These are phyloP conservation scores for Pollenia angustigena DNA, from an alignment of 2,888 invertebrate species.

Conservation along the genomic window DNA sequence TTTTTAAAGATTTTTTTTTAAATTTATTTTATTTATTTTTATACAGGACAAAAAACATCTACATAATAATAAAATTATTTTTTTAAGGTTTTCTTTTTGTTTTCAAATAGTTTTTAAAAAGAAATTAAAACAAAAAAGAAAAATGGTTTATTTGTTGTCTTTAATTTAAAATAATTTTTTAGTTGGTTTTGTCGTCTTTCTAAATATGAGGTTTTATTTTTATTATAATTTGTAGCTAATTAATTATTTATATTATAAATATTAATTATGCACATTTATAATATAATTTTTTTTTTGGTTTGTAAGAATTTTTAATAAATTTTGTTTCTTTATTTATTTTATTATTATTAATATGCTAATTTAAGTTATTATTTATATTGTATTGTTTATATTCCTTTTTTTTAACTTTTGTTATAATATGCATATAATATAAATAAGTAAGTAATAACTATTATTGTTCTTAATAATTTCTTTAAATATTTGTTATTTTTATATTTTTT, in stretches of 20 bases:
- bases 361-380: constrained; percentile 66
- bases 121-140: constrained; percentile 44
- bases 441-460: constrained; percentile 84
- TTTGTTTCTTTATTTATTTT: constrained; percentile 57
- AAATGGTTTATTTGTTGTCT: constrained; percentile 51
- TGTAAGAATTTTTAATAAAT: constrained; percentile 70
- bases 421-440: constrained; percentile 82
- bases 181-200: constrained; percentile 2
- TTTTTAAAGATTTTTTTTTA: constrained; percentile 68
- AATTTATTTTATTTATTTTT: constrained; percentile 77
- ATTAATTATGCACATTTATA: constrained; percentile 73
- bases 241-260: constrained; percentile 71
- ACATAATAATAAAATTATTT: constrained; percentile 73
- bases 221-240: constrained; percentile 63
- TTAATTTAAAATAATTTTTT: constrained; percentile 49
- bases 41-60: constrained; percentile 84
- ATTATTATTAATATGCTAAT: constrained; percentile 69
- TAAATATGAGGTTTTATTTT: constrained; percentile 61
- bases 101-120: constrained; percentile 58
- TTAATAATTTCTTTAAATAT: constrained; percentile 82
- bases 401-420: constrained; percentile 70
- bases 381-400: constrained; percentile 30
- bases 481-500: constrained; percentile 73
- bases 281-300: constrained; percentile 76
- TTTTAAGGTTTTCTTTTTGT: constrained; percentile 63